Base-by-base conservation (phyloP, 2,888 invertebrate genomes). In the Dioctria rufipes region DNA sequence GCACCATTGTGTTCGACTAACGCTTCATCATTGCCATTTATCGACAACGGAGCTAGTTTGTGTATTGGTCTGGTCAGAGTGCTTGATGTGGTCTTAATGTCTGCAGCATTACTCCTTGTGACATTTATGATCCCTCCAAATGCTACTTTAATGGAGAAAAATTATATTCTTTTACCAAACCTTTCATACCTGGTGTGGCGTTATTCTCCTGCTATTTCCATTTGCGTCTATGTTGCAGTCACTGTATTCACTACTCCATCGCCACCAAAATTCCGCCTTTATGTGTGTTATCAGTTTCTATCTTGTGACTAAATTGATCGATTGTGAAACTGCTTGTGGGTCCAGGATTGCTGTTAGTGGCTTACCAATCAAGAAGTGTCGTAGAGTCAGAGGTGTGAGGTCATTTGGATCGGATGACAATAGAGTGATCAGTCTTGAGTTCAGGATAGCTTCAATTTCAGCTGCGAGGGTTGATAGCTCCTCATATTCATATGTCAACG, bases 71-170 rank as follows among this genome's bases (percentile, higher is more conserved):
- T 46, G 5, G 2, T 46, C 49, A 46, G 5, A 9, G 9, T 46
- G 2, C 6, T 2, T 2, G 49, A 46, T 2, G 9, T 46, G 49
- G 49, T 46, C 49, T 2, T 46, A 46, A 46, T 46, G 49, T 9
- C 49, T 6, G 2, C 25, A 25, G 2, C 85, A 3, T 69, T 5
- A 40, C 84, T 84, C 25, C 6, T 84, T 84, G 49, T 84, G 81
- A 84, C 39, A 5, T 83, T 54, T 6, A 42, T 40, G 9, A 65
- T 39, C n/a, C 65, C 40, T 40, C 42, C 3, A 65, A 11, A 2
- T 39, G 5, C 65, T 40, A 65, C 11, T 42, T 65, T 5, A 65
- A 25, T 6, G 37, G 9, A n/a, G 65, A 40, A 3, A 42, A 2
- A n/a, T 65, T 65, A 40, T 65, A 42, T 2, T 65, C 42, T 11